Conservation (phyloP, 2,797 vertebrate genomes). For the Muscicapa comitata region DNA sequence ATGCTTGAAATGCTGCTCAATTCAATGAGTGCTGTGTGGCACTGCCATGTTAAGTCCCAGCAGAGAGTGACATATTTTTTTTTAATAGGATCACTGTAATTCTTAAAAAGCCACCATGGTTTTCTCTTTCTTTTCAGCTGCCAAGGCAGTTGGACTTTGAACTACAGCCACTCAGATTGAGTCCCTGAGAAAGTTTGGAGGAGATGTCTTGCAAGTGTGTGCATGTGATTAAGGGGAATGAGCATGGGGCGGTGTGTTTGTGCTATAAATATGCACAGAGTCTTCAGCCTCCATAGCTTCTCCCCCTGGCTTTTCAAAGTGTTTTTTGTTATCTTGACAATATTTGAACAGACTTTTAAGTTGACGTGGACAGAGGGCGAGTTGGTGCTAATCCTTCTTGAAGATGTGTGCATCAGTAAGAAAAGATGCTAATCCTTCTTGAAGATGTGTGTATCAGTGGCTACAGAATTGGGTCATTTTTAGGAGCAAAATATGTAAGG, state of each 20-base stretch:
- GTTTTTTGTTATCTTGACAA: background rate
- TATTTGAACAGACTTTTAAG: background rate
- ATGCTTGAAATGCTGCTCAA: conserved; percentile 15
- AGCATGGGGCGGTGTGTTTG: background rate
- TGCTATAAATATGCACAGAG: conserved; percentile 6
- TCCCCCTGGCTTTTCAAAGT: background rate
- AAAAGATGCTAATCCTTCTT: background rate
- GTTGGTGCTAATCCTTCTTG: background rate
- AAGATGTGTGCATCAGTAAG: background rate
- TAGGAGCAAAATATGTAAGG: background rate
- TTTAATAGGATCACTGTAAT: conserved; percentile 45
- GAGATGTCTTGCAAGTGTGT: background rate
- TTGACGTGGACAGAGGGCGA: background rate
- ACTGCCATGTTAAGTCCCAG: conserved; percentile 21
- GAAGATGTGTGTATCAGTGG: background rate
- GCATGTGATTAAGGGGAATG: conserved; percentile 28
- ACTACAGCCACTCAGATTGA: background rate
- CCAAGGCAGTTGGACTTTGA: conserved; percentile 51
- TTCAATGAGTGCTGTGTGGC: conserved; percentile 22
- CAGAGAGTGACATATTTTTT: background rate
- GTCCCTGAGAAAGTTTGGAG: conserved; percentile 25
- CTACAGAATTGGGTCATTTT: background rate
- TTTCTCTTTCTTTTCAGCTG: conserved; percentile 46
- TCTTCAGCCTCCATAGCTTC: background rate
- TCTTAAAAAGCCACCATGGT: conserved; percentile 10